A percentile compares a stretch with the other conserved stretches of the same genome.
These are phyloP conservation scores for Silurus glanis DNA, from an alignment of 2,113 vertebrate genomes.

Conservation along the genomic window DNA sequence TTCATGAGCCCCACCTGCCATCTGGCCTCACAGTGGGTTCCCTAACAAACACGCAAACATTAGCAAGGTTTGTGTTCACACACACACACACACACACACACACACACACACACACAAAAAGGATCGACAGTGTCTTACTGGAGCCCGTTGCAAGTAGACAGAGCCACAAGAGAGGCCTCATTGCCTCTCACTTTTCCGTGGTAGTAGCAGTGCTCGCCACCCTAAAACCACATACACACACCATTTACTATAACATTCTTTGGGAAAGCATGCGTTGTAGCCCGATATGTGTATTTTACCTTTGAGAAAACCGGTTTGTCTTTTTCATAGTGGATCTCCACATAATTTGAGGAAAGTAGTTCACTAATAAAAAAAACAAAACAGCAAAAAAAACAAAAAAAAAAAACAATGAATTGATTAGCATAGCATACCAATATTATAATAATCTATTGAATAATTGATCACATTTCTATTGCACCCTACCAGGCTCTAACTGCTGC, in stretches of 20 bases:
- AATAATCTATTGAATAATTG: not conserved
- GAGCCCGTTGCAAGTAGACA: constrained; percentile 96
- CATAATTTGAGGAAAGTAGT: constrained; percentile 91
- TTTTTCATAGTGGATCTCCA: constrained; percentile 93
- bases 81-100: constrained; percentile 4
- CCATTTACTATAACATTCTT: not conserved
- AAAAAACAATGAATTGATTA: not conserved
- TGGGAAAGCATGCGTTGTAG: not conserved
- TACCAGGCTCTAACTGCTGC: constrained; percentile 10
- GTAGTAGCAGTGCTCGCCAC: constrained; percentile 97
- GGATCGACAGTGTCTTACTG: constrained; percentile 79
- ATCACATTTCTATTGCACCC: not conserved
- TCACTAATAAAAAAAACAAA: constrained; percentile 73
- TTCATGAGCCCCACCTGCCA: constrained; percentile 53
- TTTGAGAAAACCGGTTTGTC: constrained; percentile 87
- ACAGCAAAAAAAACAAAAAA: not conserved
- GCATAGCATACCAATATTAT: not conserved
- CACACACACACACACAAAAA: not conserved
- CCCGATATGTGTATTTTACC: constrained; percentile 73
- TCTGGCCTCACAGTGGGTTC: constrained; percentile 52
- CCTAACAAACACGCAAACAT: constrained; percentile 18
- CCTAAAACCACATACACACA: constrained; percentile 70
- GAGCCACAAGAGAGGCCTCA: constrained; percentile 82
- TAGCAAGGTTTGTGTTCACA: not conserved
- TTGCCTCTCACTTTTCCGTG: constrained; percentile 89